These are phyloP conservation scores for Portunus trituberculatus DNA, from an alignment of 1,140 invertebrate species.

Conservation along the genomic window DNA sequence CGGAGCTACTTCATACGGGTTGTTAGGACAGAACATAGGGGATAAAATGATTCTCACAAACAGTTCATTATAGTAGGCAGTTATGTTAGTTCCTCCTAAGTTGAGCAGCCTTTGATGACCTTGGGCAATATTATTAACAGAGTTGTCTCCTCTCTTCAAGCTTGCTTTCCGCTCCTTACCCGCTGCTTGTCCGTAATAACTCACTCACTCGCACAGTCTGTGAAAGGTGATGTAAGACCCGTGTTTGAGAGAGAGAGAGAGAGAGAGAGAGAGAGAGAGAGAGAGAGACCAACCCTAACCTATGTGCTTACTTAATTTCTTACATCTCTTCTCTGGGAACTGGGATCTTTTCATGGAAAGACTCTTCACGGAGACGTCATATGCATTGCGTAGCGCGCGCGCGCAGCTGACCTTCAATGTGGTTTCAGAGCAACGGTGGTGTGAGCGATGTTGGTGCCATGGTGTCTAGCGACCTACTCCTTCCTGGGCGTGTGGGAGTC, in stretches of 20 bases:
- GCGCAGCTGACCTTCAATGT: background rate
- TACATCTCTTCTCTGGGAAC: background rate
- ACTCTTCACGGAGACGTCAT: background rate
- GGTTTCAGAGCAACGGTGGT: background rate
- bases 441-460: background rate
- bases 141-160: too few species aligned
- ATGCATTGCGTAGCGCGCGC: background rate
- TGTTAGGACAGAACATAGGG: too few species aligned
- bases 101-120: too few species aligned
- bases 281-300: background rate
- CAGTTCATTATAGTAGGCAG: too few species aligned
- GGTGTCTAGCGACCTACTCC: background rate
- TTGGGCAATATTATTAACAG: too few species aligned
- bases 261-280: constrained; percentile 38
- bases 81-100: too few species aligned
- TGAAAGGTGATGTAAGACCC: background rate
- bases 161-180: too few species aligned
- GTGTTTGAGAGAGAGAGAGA: background rate
- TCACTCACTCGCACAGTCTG: background rate
- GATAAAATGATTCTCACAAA: too few species aligned
- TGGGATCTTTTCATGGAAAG: background rate
- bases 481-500: background rate
- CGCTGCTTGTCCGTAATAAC: background rate
- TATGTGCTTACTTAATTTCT: background rate
- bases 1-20: too few species aligned